Conservation (phyloP, 2,888 invertebrate genomes). For the Hypolimnas misippus region DNA sequence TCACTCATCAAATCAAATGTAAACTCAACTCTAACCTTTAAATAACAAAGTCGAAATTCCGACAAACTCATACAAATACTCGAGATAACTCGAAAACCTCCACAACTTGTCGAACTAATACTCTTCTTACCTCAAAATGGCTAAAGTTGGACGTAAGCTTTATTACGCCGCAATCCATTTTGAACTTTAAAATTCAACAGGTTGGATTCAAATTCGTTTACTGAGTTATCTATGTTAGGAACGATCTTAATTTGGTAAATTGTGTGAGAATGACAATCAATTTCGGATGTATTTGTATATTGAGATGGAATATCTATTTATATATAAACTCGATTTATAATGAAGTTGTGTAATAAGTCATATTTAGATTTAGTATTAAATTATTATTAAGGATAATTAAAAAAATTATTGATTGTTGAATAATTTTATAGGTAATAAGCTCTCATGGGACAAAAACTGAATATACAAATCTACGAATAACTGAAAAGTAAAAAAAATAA, state of each 20-base stretch:
- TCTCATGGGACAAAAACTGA: too few relatives aligned
- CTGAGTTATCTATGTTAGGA: slow-evolving; percentile 46
- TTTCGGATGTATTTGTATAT: slow-evolving; percentile 25
- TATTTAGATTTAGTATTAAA: too few relatives aligned
- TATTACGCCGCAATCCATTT: slow-evolving; percentile 48
- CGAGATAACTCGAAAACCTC: slow-evolving; percentile 69
- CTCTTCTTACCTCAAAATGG: slow-evolving; percentile 77
- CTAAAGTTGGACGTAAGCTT: slow-evolving; percentile 62
- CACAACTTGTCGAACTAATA: slow-evolving; percentile 79
- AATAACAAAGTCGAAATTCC: slow-evolving; percentile 30
- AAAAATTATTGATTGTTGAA: too few relatives aligned
- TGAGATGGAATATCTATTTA: too few relatives aligned
- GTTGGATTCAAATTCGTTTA: slow-evolving; percentile 48
- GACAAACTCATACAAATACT: slow-evolving; percentile 44
- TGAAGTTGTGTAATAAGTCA: neutral
- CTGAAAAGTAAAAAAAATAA: too few relatives aligned
- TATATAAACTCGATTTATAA: too few relatives aligned
- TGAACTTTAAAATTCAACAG: slow-evolving; percentile 47
- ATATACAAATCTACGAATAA: too few relatives aligned
- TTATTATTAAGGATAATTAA: too few relatives aligned
- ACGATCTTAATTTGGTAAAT: slow-evolving; percentile 55
- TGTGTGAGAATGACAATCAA: slow-evolving; percentile 35
- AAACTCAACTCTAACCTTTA: slow-evolving; percentile 22
- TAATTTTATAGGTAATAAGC: too few relatives aligned
- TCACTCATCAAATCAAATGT: slow-evolving; percentile 6